Percentiles rank a stretch among this genome's conserved stretches.
phyloP scores from a whole-genome alignment of 2,888 invertebrate species.

The Troides aeacus region DNA sequence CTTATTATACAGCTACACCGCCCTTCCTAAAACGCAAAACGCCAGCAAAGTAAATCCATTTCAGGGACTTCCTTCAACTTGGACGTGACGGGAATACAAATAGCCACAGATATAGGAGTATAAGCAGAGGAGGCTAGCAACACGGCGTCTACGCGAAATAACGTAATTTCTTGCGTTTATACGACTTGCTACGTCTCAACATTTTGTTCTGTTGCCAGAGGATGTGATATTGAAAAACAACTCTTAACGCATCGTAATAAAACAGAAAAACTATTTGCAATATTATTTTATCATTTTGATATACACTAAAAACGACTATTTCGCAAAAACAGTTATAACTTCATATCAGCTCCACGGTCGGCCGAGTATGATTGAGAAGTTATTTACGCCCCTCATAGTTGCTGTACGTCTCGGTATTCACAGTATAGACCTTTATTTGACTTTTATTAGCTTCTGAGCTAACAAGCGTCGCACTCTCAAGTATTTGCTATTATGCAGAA shows the following conservation, averaged over 20 bases:
- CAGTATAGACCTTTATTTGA: constrained; percentile 48
- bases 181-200: constrained; percentile 32
- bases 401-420: constrained; percentile 60
- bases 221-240: constrained; percentile 18
- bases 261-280: constrained; percentile 9
- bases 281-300: constrained; percentile 13
- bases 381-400: constrained; percentile 61
- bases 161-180: constrained; percentile 34
- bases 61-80: constrained; percentile 44
- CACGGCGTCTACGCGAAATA: constrained; percentile 31
- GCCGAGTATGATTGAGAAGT: constrained; percentile 64
- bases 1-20: constrained; percentile 23
- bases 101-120: constrained; percentile 33
- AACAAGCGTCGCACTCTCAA: constrained; percentile 58
- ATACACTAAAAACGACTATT: constrained; percentile 38
- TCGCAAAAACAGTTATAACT: constrained; percentile 54
- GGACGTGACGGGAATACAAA: constrained; percentile 59
- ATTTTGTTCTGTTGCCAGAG: constrained; percentile 26
- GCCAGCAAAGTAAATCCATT: constrained; percentile 48
- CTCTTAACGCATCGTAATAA: constrained; percentile 25
- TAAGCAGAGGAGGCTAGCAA: constrained; percentile 26
- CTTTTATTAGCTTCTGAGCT: constrained; percentile 44
- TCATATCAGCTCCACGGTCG: constrained; percentile 47
- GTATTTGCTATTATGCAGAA: constrained; percentile 58
- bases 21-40: constrained; percentile 36